Base-by-base conservation (phyloP, 2,113 vertebrate genomes). In the Trinectes maculatus region DNA sequence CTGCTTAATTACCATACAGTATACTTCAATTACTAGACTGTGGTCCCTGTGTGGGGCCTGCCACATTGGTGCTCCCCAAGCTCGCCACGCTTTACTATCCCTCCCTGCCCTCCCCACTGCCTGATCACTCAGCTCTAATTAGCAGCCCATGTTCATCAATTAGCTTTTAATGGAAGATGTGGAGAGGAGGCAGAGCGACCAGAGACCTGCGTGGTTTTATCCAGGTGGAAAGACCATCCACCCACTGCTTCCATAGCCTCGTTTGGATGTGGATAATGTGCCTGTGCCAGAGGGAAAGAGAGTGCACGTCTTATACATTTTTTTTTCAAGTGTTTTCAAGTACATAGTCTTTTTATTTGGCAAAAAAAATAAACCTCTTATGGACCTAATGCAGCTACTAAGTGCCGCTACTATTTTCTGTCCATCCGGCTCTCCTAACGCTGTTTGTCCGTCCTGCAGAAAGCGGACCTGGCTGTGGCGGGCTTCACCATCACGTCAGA, bases 401-500 rank as follows among this genome's bases (percentile, higher is more conserved):
- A 68, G 37, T 53, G 55, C 46, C 31, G 7, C 19, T 79, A n/a
- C 48, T 72, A 33, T 75, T 82, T 80, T 74, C 40, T 66, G 33
- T 26, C 78, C 58, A 43, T 68, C 54, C 70, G 15, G 71, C 51
- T 49, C 31, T 65, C 69, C 48, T 47, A 36, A 61, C 68, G 77
- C 42, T 84, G 55, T 78, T 43, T 72, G 43, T 79, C 72, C 64
- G 77, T 66, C 69, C 78, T 0, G 65, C 90, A 98, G 96, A 98
- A 98, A 90, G 96, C 96, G 2, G 96, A 97, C 85, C 91, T 97
- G 87, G 96, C 96, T 0, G 96, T 96, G 62, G 96, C 96, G 1
- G 94, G 94, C 1, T 98, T 98, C 91, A 98, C 96, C 88, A 98
- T 98, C 92, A 98, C 96, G 0, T 96, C 96, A 0, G 96, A 97